Evolutionary conservation across 2,888 invertebrate genomes (phyloP), one percentile per base, ranked within the genome.

Genomic region (Ommatoiulus sabulosus): DNA sequence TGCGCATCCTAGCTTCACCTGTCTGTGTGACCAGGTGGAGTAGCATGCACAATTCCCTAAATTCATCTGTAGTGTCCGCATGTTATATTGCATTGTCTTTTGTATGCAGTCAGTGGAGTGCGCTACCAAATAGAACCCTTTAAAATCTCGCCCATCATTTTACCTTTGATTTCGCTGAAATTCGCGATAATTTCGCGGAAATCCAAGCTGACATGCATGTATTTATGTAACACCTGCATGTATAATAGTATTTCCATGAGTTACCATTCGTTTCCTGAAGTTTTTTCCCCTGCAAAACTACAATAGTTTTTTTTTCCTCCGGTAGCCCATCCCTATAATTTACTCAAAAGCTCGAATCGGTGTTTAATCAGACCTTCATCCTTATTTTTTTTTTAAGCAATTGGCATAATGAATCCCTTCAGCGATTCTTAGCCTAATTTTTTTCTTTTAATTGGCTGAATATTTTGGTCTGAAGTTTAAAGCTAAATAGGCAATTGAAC

Each of bases 301-400:
- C 72, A 72, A 15, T 0, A 15, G 20, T 20, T 24, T 24, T 80
- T 80, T 80, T 80, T 80, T 80, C 80, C 12, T 20, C 35, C 35
- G 8, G 7, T 80, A 80, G 35, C 20, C 24, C n/a, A 35, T 80
- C 24, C 80, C 80, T 80, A 80, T 80, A 80, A 80, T 80, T 80
- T 80, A 24, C 24, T 80, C 80, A n/a, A 1, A 80, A 35, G 80
- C 35, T 80, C 10, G 15, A 80, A 80, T 80, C 35, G 35, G 80
- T 80, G 80, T 80, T 80, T 80, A 80, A 80, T 80, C 80, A 35
- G 80, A 80, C 80, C 80, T 80, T 80, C 80, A 80, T 80, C 35
- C 80, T 7, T 24, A 12, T 24, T 80, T 35, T 80, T 80, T 80
- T 12, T 80, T 35, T 10, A 4, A 12, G 35, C 80, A 80, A 3